Evolutionary conservation across 92 coral and sea anemone genomes (phyloP), one percentile per base, ranked within the genome.

Genomic region (Epizoanthus rinbou): DNA sequence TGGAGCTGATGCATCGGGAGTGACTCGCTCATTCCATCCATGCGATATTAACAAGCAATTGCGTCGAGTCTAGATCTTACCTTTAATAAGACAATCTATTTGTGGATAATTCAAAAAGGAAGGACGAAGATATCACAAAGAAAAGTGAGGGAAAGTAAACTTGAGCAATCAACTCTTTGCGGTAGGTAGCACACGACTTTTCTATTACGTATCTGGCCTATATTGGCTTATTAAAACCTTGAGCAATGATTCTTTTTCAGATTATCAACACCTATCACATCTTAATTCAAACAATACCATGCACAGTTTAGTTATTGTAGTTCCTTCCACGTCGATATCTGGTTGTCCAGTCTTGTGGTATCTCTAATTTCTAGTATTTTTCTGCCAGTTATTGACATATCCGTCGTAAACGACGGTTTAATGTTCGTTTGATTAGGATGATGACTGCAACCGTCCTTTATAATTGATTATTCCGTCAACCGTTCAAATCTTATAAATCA

Each of bases 351-450:
- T 9, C 35, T 75, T 58, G 2, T 45, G 22, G 62, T 35, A 58
- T 25, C 57, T 74, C 31, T 19, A 19, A 19, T 62, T 62, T 62
- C 31, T 62, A 24, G 31, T 17, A 62, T 62, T 62, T 18, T 62
- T 11, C 70, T 60, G 41, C 45, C 58, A 41, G 18, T 62, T 78
- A 78, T 78, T 78, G 82, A 78, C 82, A 78, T 45, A 59, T 28
- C 47, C 56, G 21, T 45, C 70, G 69, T 59, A 78, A 78, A 62
- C 60, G 70, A 41, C 71, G 43, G 57, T 60, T 78, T 78, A 78
- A 78, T 78, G 57, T 14, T 22, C 57, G n/a, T 35, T 78, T 62
- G 39, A 78, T 78, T 78, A 74, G 82, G 70, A 33, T 59, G 21
- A 37, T 76, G 35, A 78, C 82, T 60, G 59, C 22, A 57, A 56